A percentile compares a stretch with the other conserved stretches of the same genome.
These are phyloP conservation scores for Coturnix japonica DNA, from an alignment of 2,113 vertebrate species.

Conservation along the genomic window DNA sequence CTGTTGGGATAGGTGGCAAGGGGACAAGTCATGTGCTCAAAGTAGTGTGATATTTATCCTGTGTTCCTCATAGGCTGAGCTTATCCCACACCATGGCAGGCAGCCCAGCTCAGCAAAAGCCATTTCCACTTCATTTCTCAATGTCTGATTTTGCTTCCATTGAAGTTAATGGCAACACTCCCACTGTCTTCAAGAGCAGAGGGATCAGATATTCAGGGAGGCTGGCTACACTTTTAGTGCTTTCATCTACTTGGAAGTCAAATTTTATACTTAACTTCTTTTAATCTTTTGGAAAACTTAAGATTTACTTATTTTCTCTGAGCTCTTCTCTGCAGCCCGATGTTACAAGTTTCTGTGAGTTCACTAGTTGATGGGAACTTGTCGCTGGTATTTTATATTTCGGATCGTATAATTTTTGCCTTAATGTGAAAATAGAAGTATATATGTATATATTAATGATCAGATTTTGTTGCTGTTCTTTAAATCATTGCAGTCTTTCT, in stretches of 20 bases:
- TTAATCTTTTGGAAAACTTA: conserved; percentile 24
- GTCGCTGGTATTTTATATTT: background rate
- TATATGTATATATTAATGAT: conserved; percentile 25
- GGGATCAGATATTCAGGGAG: conserved; percentile 51
- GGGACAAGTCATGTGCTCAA: conserved; percentile 25
- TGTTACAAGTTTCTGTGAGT: background rate
- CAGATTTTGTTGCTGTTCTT: conserved; percentile 15
- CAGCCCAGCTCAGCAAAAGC: conserved; percentile 60
- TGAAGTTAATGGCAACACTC: conserved; percentile 64
- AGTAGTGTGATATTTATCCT: conserved; percentile 42
- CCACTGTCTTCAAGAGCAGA: conserved; percentile 55
- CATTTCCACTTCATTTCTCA: conserved; percentile 64
- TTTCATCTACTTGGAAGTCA: conserved; percentile 56
- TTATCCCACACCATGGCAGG: conserved; percentile 30
- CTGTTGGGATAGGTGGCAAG: conserved; percentile 34
- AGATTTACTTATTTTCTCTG: conserved; percentile 1
- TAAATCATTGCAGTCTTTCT: conserved; percentile 10
- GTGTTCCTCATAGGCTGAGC: conserved; percentile 43
- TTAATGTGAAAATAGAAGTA: background rate
- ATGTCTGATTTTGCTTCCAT: conserved; percentile 52
- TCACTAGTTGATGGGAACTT: background rate
- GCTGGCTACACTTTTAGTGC: conserved; percentile 11
- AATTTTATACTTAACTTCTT: conserved; percentile 49
- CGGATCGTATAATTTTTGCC: background rate
- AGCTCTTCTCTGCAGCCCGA: background rate